Conservation (phyloP, 2,797 vertebrate species). For the Melanotaenia parkinsoni region DNA sequence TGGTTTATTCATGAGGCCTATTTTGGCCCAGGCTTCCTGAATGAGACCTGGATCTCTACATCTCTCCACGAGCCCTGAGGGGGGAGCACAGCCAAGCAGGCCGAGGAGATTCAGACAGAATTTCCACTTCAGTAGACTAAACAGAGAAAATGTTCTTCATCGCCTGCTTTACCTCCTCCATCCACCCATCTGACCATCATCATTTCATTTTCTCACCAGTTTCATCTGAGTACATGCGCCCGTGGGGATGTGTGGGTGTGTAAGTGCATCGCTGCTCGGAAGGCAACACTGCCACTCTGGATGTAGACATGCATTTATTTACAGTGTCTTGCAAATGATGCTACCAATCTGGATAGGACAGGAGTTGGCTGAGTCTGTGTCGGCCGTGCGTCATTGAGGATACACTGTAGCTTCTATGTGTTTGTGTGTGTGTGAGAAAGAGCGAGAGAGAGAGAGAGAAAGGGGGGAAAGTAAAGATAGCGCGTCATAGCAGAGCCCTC, state of each 20-base stretch:
- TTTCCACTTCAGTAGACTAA: constrained; percentile 57
- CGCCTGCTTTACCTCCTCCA: constrained; percentile 51
- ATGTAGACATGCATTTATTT: constrained; percentile 50
- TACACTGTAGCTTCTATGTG: constrained; percentile 23
- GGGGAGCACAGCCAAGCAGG: constrained; percentile 44
- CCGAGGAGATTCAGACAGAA: constrained; percentile 53
- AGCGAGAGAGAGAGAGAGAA: not conserved
- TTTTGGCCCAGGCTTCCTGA: constrained; percentile 73
- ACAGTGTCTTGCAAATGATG: constrained; percentile 48
- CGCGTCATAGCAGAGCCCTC: constrained; percentile 73
- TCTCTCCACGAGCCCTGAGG: constrained; percentile 49
- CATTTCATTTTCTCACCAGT: constrained; percentile 34
- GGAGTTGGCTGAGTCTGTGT: constrained; percentile 57
- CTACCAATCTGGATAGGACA: constrained; percentile 45
- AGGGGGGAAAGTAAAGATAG: not conserved
- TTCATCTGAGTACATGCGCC: constrained; percentile 22
- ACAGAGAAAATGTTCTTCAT: constrained; percentile 51
- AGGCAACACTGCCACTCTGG: constrained; percentile 24
- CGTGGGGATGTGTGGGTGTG: constrained; percentile 21
- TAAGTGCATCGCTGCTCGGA: constrained; percentile 11
- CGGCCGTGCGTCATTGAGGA: constrained; percentile 49
- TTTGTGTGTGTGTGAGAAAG: constrained; percentile 9
- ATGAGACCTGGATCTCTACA: constrained; percentile 70
- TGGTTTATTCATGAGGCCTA: constrained; percentile 78
- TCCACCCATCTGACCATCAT: constrained; percentile 49